Evolutionary conservation across 2,797 vertebrate species (phyloP), one percentile per base, ranked within the genome.

Genomic region (Gallinago stenura): DNA sequence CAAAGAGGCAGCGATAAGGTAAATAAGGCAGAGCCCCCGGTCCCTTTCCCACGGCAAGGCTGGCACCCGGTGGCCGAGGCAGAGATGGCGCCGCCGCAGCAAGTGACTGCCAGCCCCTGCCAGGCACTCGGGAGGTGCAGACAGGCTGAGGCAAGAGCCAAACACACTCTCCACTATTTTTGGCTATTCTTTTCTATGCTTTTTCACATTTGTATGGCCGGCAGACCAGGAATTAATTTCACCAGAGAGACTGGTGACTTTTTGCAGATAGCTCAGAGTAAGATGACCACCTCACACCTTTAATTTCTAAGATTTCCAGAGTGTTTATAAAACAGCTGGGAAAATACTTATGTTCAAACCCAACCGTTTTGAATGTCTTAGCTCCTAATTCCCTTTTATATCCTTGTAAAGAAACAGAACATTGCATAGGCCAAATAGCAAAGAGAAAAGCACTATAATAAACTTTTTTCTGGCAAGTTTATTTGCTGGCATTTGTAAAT

Each of bases 51-150:
- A 53, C 53, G 96, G 84, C 88, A 93, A 95, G 72, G 87, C 70
- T 76, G 95, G 96, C 98, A 96, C 90, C 97, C 97, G 71, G 75
- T 57, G 97, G 95, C 10, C 4, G 21, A 7, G 33, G 45, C 45
- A 14, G 53, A 7, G 39, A 72, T 60, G 11, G 31, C 54, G 9
- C 24, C 64, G 2, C 20, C 9, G 3, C 76, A 28, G 11, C 15
- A 9, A 17, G 39, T 2, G 6, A 46, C 54, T 10, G 19, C 21
- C 70, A 45, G 41, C 39, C 20, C 5, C 41, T 2, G 9, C 16
- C 6, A 31, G 53, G 50, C 37, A 4, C 39, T 8, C 18, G 39
- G n/a, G 21, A 51, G 28, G 4, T 1, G n/a, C 31, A 8, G 25
- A 20, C 15, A 10, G 24, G 39, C 16, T 28, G 1, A 9, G 5